A percentile compares a stretch with the other conserved stretches of the same genome.
Evolutionary conservation across 53 echinoderm and acorn worm genomes (phyloP).

Genomic region (Echinarachnius parma): DNA sequence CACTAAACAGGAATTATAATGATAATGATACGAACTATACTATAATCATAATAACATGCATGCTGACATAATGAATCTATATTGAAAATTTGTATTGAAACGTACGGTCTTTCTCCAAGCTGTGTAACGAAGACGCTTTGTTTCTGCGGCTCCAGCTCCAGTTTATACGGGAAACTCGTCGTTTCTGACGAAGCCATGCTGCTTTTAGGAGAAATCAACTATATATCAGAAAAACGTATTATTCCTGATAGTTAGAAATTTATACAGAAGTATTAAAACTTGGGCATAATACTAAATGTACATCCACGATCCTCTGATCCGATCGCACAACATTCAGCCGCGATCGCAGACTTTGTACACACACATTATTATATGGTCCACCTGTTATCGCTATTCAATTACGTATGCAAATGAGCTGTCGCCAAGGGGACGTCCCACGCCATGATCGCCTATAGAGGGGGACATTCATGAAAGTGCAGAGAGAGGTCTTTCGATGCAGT

Average conservation of each 20-base stretch:
- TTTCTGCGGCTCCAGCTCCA: constrained; percentile 90
- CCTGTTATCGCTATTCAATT: constrained; percentile 30
- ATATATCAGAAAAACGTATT: too few relatives aligned
- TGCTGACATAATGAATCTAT: background rate
- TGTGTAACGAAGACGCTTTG: constrained; percentile 96
- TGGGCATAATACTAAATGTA: too few relatives aligned
- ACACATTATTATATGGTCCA: background rate
- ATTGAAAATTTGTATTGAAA: background rate
- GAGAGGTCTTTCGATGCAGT: too few relatives aligned
- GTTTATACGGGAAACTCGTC: constrained; percentile 63
- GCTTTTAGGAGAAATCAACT: background rate
- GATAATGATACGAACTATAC: too few relatives aligned
- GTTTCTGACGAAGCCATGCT: constrained; percentile 47
- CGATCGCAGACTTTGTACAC: background rate
- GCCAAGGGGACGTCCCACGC: constrained; percentile 52
- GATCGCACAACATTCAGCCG: too few relatives aligned
- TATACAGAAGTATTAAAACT: too few relatives aligned
- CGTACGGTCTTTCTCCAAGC: constrained; percentile 81
- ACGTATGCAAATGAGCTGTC: constrained; percentile 44
- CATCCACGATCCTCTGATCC: too few relatives aligned
- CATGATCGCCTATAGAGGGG: constrained; percentile 22
- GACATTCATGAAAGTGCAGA: too few relatives aligned
- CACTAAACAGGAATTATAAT: too few relatives aligned
- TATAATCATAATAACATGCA: background rate
- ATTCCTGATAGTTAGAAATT: too few relatives aligned